These are phyloP conservation scores for Tupiocoris notatus DNA, from an alignment of 2,888 invertebrate genomes.

Conservation along the genomic window DNA sequence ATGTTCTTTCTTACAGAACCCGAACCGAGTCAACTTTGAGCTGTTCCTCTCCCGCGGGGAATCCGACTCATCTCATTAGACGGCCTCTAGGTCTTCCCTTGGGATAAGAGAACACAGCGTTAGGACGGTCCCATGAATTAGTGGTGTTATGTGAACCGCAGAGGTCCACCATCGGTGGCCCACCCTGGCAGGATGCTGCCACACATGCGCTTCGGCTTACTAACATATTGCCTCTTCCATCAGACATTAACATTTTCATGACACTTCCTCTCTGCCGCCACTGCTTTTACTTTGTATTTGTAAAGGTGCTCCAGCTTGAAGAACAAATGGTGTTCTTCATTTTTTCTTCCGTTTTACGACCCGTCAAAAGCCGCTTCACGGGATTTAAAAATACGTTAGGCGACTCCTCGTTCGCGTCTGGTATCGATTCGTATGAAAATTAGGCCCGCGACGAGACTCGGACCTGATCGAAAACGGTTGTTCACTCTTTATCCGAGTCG, in stretches of 20 bases:
- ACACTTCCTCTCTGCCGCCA: conserved; percentile 14
- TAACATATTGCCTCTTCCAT: conserved; percentile 25
- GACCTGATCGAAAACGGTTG: neutral
- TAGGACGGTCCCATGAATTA: neutral
- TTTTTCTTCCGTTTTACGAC: neutral
- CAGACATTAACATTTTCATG: conserved; percentile 22
- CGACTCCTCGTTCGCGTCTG: neutral
- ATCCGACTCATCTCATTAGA: neutral
- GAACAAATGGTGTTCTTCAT: neutral
- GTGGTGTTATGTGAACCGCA: conserved; percentile 24
- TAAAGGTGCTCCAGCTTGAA: neutral
- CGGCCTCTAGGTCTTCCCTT: neutral
- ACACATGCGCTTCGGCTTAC: conserved; percentile 38
- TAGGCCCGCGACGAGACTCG: neutral
- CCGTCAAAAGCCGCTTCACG: neutral
- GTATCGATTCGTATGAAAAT: neutral
- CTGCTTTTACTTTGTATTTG: neutral
- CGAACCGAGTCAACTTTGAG: too few species aligned
- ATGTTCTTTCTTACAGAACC: neutral
- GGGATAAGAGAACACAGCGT: neutral
- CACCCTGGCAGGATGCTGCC: conserved; percentile 23
- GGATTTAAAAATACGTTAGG: neutral
- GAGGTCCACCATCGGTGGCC: conserved; percentile 15
- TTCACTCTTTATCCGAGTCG: neutral
- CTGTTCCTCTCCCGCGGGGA: neutral